A percentile compares a stretch with the other conserved stretches of the same genome.
These are phyloP conservation scores for Lipotes vexillifer DNA, from an alignment of 2,113 vertebrate species.

Conservation along the genomic window DNA sequence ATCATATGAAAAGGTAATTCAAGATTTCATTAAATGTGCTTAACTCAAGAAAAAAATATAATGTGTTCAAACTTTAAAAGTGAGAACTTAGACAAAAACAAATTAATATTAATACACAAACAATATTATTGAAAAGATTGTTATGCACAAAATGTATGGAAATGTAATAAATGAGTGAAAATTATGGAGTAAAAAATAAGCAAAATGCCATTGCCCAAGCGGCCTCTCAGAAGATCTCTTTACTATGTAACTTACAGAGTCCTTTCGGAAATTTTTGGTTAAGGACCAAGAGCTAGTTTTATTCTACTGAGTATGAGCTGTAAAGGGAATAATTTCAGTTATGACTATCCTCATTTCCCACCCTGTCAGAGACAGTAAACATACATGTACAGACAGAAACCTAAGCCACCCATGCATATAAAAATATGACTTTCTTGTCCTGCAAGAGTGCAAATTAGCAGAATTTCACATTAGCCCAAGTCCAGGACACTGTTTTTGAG, in stretches of 20 bases:
- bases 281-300: not conserved
- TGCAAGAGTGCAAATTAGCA: not conserved
- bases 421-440: not conserved
- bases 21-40: not conserved
- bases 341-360: not conserved
- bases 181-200: not conserved
- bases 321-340: not conserved
- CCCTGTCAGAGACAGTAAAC: not conserved
- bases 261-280: slow-evolving; percentile 22
- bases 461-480: not conserved
- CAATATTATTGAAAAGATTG: not conserved
- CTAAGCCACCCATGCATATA: not conserved
- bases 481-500: not conserved
- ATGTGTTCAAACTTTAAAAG: not conserved
- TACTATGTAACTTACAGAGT: not conserved
- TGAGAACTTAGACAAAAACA: slow-evolving; percentile 3
- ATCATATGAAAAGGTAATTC: slow-evolving; percentile 75
- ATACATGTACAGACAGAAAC: not conserved
- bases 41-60: not conserved
- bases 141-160: not conserved
- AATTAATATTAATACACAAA: not conserved
- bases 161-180: slow-evolving; percentile 2
- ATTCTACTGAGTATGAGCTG: not conserved
- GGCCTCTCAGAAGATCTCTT: not conserved
- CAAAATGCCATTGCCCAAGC: not conserved